Evolutionary conservation across 2,888 invertebrate species (phyloP).

Genomic region (Lasius fuliginosus): DNA sequence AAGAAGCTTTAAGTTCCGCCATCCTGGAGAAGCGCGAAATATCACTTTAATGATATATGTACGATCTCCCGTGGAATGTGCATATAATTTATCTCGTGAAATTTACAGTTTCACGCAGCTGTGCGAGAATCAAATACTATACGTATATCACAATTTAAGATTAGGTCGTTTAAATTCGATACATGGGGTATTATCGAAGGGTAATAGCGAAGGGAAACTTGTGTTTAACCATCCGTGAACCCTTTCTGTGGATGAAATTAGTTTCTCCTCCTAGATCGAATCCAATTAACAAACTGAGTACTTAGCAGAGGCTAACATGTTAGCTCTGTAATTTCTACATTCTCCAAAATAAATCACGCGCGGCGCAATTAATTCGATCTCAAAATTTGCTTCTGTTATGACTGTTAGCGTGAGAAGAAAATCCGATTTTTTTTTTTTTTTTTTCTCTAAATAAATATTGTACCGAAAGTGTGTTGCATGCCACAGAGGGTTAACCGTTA

Average conservation of each 20-base stretch:
- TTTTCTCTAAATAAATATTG: not conserved
- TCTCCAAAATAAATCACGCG: not conserved
- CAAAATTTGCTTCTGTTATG: not conserved
- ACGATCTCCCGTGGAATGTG: constrained; percentile 47
- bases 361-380: not conserved
- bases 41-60: constrained; percentile 38
- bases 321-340: not conserved
- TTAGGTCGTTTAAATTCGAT: constrained; percentile 52
- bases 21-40: constrained; percentile 36
- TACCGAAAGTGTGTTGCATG: not conserved
- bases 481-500: not conserved
- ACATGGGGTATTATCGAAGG: constrained; percentile 14
- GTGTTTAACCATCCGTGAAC: not conserved
- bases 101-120: constrained; percentile 9
- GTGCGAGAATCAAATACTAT: constrained; percentile 14
- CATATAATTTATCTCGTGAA: constrained; percentile 38
- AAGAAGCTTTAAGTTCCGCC: constrained; percentile 52
- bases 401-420: not conserved
- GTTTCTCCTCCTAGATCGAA: constrained; percentile 19
- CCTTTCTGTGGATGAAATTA: constrained; percentile 13
- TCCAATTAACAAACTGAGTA: constrained; percentile 10
- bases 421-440: not conserved
- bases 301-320: not conserved
- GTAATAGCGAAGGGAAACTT: constrained; percentile 4
- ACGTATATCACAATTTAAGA: constrained; percentile 47